Conservation (phyloP, 2,888 invertebrate species). For the Chamaedrilus cognettii region DNA sequence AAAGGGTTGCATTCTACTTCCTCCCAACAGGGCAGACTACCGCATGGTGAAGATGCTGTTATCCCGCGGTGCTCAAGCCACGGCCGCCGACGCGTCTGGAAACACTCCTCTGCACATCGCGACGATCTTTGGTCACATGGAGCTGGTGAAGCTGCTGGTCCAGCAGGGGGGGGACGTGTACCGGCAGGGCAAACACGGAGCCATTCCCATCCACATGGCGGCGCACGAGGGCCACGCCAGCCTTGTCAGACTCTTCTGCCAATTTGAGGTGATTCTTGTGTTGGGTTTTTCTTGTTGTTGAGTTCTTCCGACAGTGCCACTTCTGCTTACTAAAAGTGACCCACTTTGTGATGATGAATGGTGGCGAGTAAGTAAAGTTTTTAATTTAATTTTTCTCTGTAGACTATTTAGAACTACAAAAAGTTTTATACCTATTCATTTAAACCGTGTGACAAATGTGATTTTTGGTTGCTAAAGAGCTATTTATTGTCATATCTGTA, state of each 20-base stretch:
- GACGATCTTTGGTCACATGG: constrained; percentile 38
- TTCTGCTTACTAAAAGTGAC: too few relatives aligned
- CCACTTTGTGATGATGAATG: too few relatives aligned
- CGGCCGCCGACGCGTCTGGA: constrained; percentile 28
- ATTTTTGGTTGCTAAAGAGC: too few relatives aligned
- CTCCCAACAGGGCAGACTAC: constrained; percentile 36
- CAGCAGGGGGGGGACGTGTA: constrained; percentile 34
- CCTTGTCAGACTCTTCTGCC: constrained; percentile 33
- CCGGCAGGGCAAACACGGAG: constrained; percentile 37
- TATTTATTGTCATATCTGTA: too few relatives aligned
- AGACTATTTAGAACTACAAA: too few relatives aligned
- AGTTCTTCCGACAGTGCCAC: too few relatives aligned
- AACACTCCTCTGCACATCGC: constrained; percentile 41
- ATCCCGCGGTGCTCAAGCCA: constrained; percentile 33
- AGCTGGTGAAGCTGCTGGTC: constrained; percentile 37
- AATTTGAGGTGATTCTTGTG: constrained; percentile 15
- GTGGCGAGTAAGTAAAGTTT: too few relatives aligned
- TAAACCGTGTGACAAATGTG: too few relatives aligned
- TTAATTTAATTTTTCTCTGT: too few relatives aligned
- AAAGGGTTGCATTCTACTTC: too few relatives aligned
- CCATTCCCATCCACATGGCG: constrained; percentile 41
- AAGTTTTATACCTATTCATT: too few relatives aligned
- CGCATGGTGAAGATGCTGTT: constrained; percentile 39
- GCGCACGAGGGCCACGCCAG: constrained; percentile 38
- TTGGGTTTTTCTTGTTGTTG: too few relatives aligned